Percentiles rank a stretch among this genome's conserved stretches.
Conservation (phyloP, 92 coral and sea anemone species). For the Zoanthus solanderi region DNA sequence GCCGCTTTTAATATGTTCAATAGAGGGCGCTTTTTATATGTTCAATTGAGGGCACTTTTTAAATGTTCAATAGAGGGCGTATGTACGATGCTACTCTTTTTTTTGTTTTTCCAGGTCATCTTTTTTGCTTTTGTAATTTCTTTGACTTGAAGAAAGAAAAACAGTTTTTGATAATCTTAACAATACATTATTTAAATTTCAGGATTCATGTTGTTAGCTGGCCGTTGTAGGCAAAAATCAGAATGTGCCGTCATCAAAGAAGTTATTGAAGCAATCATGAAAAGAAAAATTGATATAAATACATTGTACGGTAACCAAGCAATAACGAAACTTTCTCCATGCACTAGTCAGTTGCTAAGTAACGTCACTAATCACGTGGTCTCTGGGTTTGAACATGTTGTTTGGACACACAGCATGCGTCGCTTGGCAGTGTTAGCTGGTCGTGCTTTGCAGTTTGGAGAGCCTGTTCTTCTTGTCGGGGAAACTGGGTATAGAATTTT, state of each 20-base stretch:
- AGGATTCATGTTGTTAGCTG: conserved; percentile 95
- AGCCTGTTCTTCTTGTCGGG: conserved; percentile 95
- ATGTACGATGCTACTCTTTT: too few relatives aligned
- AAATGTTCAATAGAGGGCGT: too few relatives aligned
- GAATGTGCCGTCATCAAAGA: conserved; percentile 87
- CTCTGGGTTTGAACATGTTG: conserved; percentile 86
- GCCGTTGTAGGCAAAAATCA: conserved; percentile 84
- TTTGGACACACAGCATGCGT: conserved; percentile 92
- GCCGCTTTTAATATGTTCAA: too few relatives aligned
- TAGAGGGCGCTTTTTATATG: too few relatives aligned
- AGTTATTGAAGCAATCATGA: conserved; percentile 83
- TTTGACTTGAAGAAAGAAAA: not conserved
- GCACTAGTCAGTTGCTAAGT: conserved; percentile 58
- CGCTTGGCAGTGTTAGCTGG: conserved; percentile 91
- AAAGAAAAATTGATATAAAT: conserved; percentile 73
- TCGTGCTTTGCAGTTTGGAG: conserved; percentile 93
- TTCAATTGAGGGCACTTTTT: too few relatives aligned
- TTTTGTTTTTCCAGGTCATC: too few relatives aligned
- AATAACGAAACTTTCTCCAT: conserved; percentile 36
- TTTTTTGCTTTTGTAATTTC: too few relatives aligned
- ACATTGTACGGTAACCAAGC: conserved; percentile 72
- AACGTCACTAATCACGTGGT: conserved; percentile 60
- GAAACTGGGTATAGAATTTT: conserved; percentile 88
- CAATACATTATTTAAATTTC: not conserved
- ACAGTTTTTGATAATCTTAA: not conserved